phyloP scores from a whole-genome alignment of 1,140 invertebrate genomes.

The Solen grandis region DNA sequence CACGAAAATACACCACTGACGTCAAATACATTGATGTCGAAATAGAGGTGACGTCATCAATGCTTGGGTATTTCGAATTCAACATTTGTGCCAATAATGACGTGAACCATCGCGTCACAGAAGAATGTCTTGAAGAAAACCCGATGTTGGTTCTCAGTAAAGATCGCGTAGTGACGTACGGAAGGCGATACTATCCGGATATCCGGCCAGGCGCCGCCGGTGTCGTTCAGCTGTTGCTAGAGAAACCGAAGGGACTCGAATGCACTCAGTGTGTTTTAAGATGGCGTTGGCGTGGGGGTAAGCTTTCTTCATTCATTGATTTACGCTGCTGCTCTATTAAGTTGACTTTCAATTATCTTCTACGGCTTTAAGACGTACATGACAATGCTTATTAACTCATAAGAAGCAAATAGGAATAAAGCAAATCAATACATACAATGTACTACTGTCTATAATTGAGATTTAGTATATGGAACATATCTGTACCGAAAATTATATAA shows the following conservation, averaged over 20 bases:
- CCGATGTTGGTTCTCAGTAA: constrained; percentile 24
- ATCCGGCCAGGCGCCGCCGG: constrained; percentile 2
- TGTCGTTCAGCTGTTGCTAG: constrained; percentile 56
- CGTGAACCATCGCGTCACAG: constrained; percentile 39
- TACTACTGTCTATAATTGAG: no score
- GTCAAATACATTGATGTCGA: constrained; percentile 51
- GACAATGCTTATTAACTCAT: no score
- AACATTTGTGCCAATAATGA: constrained; percentile 87
- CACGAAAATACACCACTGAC: constrained; percentile 67
- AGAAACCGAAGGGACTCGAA: constrained; percentile 68
- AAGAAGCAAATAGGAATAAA: no score
- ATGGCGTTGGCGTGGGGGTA: constrained; percentile 80
- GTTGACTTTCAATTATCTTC: no score
- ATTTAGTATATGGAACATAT: no score
- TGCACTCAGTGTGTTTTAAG: constrained; percentile 77
- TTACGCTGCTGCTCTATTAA: no score
- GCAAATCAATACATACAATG: no score
- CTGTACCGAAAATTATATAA: no score
- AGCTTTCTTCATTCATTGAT: no score
- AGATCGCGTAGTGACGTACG: background rate
- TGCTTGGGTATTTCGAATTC: constrained; percentile 91
- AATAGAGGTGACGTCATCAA: constrained; percentile 58
- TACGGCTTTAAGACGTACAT: no score
- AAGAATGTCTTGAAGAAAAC: constrained; percentile 44
- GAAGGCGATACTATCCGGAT: constrained; percentile 10